phyloP scores from a whole-genome alignment of 1,140 invertebrate species.

The Dolichoris vasculosae region DNA sequence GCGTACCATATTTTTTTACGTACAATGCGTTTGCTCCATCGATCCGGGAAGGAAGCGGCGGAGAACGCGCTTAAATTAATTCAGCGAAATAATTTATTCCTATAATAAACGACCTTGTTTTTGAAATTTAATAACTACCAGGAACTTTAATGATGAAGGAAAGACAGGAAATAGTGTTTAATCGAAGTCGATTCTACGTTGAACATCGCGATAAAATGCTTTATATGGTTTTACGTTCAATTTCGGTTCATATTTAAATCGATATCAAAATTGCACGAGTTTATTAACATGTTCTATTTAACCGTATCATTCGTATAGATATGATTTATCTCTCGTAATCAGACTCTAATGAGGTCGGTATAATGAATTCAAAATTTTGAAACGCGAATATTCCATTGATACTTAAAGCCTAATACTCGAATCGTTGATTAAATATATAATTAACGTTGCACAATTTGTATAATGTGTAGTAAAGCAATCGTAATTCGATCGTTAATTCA shows the following conservation, averaged over 20 bases:
- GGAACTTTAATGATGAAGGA: background rate
- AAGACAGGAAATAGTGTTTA: background rate
- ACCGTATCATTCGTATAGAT: background rate
- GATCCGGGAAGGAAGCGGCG: background rate
- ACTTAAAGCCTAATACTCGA: background rate
- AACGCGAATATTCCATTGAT: background rate
- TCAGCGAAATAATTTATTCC: background rate
- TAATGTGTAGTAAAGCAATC: background rate
- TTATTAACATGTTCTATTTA: background rate
- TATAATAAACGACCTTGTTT: background rate
- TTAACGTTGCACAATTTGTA: background rate
- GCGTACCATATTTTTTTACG: background rate
- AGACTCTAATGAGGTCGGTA: background rate
- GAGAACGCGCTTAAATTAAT: background rate
- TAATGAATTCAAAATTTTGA: background rate
- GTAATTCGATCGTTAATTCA: background rate
- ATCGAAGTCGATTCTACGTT: background rate
- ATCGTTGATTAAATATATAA: background rate
- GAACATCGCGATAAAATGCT: background rate
- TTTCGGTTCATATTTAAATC: background rate
- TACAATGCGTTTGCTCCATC: background rate
- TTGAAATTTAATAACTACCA: background rate
- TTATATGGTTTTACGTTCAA: background rate
- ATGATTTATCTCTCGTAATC: background rate
- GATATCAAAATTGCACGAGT: constrained; percentile 6